Percentiles rank a stretch among this genome's conserved stretches.
These are phyloP conservation scores for Antechinus stuartii DNA, from an alignment of 2,113 vertebrate species.

Conservation along the genomic window DNA sequence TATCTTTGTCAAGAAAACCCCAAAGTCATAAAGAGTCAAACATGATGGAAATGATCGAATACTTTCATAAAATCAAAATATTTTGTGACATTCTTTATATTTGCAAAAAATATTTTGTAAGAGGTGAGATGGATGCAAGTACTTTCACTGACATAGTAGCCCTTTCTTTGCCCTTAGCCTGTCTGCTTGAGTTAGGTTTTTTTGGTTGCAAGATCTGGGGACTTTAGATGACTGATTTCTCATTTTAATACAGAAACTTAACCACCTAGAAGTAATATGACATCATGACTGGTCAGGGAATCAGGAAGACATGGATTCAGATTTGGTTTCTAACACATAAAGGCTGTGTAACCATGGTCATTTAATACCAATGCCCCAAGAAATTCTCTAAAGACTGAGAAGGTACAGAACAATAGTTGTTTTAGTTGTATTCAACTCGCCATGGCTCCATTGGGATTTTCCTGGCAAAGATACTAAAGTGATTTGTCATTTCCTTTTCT, in stretches of 20 bases:
- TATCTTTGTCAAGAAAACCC: too few species aligned
- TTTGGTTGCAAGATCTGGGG: conserved; percentile 28
- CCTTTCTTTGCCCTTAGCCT: conserved; percentile 19
- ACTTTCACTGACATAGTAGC: conserved; percentile 15
- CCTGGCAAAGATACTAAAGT: neutral
- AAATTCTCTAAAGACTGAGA: neutral
- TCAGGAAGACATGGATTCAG: neutral
- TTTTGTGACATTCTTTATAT: neutral
- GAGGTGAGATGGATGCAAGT: conserved; percentile 21
- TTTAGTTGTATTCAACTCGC: neutral
- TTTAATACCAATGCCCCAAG: neutral
- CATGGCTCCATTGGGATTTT: neutral
- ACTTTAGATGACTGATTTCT: conserved; percentile 38
- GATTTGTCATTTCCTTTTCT: neutral
- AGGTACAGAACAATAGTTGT: neutral
- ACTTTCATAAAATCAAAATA: neutral
- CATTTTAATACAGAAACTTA: conserved; percentile 55
- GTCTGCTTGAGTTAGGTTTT: conserved; percentile 26
- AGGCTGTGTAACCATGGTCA: neutral
- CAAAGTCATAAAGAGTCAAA: too few species aligned
- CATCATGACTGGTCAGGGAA: too few species aligned
- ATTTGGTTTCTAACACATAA: neutral
- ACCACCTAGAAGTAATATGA: neutral
- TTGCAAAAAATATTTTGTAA: neutral
- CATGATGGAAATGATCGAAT: too few species aligned